phyloP scores from a whole-genome alignment of 2,888 invertebrate species.

The Standfussiana lucernea region DNA sequence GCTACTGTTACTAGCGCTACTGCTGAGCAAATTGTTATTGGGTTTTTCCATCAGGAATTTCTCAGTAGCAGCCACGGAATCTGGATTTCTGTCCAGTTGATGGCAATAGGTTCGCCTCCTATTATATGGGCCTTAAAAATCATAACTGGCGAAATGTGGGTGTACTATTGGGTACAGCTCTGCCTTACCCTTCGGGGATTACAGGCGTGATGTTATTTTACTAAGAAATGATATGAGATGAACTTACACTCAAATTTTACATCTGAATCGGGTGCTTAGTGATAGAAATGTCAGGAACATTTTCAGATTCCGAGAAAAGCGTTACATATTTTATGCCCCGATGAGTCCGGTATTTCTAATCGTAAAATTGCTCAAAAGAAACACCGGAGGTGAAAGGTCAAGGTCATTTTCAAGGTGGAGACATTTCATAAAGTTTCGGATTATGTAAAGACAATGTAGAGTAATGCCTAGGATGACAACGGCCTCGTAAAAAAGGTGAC shows the following conservation, averaged over 20 bases:
- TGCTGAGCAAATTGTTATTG: too few relatives aligned
- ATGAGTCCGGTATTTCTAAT: background rate
- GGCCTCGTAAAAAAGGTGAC: slow-evolving; percentile 2
- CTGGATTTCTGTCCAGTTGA: too few relatives aligned
- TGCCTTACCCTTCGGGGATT: too few relatives aligned
- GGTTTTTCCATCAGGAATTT: too few relatives aligned
- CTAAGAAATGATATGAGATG: background rate
- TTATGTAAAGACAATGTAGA: slow-evolving; percentile 29
- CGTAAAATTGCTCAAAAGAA: slow-evolving; percentile 8
- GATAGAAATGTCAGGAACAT: background rate
- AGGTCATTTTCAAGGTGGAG: slow-evolving; percentile 1
- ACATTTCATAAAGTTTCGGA: slow-evolving; percentile 9
- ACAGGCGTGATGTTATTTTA: too few relatives aligned
- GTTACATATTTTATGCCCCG: slow-evolving; percentile 3
- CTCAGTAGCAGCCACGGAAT: too few relatives aligned
- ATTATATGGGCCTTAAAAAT: too few relatives aligned
- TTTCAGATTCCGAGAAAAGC: background rate
- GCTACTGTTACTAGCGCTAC: too few relatives aligned
- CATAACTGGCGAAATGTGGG: too few relatives aligned
- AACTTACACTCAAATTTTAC: background rate
- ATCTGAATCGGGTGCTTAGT: background rate
- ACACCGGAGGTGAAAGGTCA: slow-evolving; percentile 14
- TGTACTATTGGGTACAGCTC: too few relatives aligned
- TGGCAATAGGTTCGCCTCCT: too few relatives aligned
- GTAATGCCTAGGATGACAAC: background rate